These are phyloP conservation scores for Menidia menidia DNA, from an alignment of 2,797 vertebrate genomes.

Conservation along the genomic window DNA sequence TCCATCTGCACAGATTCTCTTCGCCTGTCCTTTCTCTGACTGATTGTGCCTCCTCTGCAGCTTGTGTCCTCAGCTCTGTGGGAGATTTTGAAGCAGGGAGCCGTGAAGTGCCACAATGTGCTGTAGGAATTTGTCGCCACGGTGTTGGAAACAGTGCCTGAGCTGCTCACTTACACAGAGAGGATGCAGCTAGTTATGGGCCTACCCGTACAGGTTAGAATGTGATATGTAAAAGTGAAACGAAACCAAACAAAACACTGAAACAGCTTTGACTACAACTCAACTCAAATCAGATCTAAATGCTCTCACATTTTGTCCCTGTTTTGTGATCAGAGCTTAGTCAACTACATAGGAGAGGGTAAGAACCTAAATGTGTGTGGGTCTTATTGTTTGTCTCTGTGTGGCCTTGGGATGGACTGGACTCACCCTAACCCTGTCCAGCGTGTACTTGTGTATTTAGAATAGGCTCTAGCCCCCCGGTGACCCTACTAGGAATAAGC, in stretches of 20 bases:
- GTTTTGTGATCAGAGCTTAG: background rate
- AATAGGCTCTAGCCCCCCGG: too few species aligned
- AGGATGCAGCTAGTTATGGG: constrained; percentile 34
- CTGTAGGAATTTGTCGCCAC: constrained; percentile 55
- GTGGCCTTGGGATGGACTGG: too few species aligned
- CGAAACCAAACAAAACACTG: background rate
- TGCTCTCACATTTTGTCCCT: background rate
- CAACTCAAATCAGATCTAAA: background rate
- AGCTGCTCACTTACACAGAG: constrained; percentile 43
- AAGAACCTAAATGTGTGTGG: too few species aligned
- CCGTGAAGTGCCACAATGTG: constrained; percentile 46
- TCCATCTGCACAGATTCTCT: constrained; percentile 6
- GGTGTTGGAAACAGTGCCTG: constrained; percentile 45
- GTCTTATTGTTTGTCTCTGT: too few species aligned
- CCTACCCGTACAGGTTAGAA: constrained; percentile 31
- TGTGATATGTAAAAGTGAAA: background rate
- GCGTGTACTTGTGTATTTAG: too few species aligned
- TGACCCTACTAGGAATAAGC: too few species aligned
- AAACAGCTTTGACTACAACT: background rate
- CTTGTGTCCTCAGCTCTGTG: constrained; percentile 54
- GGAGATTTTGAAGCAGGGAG: constrained; percentile 48
- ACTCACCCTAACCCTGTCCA: too few species aligned
- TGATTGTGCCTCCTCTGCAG: constrained; percentile 56
- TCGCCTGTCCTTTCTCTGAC: constrained; percentile 39
- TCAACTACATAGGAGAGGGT: background rate